Evolutionary conservation across 1,140 invertebrate species (phyloP), one percentile per base, ranked within the genome.

Genomic region (Microplitis mediator): DNA sequence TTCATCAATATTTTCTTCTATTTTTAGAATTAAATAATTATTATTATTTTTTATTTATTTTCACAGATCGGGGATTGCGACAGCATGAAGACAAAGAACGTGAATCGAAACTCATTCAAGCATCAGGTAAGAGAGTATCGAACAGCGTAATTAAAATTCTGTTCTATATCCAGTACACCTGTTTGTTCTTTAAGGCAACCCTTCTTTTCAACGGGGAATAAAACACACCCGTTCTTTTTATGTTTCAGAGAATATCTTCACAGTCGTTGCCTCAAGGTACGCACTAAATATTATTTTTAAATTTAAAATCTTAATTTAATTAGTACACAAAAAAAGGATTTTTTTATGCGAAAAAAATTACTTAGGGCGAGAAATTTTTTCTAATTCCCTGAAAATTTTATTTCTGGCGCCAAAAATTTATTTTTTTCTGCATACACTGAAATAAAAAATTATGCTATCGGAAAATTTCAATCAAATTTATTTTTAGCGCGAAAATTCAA

Each of bases 161-260:
- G 61, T 54, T 71, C 63, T 65, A 45, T 45, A 45, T 34, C 4
- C 39, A 56, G 23, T 45, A 16, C 45, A 23, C 14, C 63, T 65
- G 63, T 64, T 64, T 14, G n/a, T 67, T 66, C n/a, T 35, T 51
- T 14, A 45, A 45, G 39, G 39, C 39, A 6, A 45, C 39, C 39
- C 39, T 45, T 45, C 23, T 23, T 45, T 3, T 45, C 39, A 69
- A 70, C 71, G 76, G 64, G 69, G 75, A 66, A 76, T 77, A 74
- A 73, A 66, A 51, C 65, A 52, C 66, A 39, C 71, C 73, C 75
- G 61, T 73, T 71, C 72, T 77, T 69, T 81, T 75, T 81, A 61
- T 82, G 80, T 82, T 84, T 65, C 82, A 84, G 82, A 82, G 80
- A 69, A 76, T 70, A 51, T 76, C 54, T 66, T 54, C 75, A 61